phyloP scores from a whole-genome alignment of 2,797 vertebrate species.

The Microctenopoma stevenorrisi region DNA sequence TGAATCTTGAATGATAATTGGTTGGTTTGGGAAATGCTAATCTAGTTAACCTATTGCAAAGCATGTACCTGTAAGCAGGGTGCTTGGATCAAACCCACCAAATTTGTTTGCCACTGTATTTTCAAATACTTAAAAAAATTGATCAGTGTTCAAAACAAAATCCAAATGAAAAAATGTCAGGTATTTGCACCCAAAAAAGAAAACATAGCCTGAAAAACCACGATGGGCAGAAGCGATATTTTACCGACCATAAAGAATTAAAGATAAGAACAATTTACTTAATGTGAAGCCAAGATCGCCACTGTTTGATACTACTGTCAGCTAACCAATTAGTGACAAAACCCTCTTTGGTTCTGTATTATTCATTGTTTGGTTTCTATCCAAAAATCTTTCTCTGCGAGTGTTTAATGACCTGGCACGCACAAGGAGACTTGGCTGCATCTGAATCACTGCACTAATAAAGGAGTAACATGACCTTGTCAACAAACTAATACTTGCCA shows the following conservation, averaged over 20 bases:
- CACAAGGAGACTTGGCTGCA: slow-evolving; percentile 42
- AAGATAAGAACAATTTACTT: slow-evolving; percentile 11
- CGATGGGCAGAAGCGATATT: not conserved
- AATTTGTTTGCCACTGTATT: not conserved
- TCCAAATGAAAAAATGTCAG: not conserved
- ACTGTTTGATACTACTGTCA: slow-evolving; percentile 12
- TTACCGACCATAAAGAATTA: not conserved
- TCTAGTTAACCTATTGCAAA: not conserved
- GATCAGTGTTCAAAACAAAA: slow-evolving; percentile 8
- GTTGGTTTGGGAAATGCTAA: not conserved
- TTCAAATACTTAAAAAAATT: not conserved
- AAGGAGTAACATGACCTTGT: slow-evolving; percentile 56
- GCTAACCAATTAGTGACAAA: slow-evolving; percentile 12
- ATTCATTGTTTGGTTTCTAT: slow-evolving; percentile 54
- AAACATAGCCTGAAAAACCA: not conserved
- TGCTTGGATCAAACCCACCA: slow-evolving; percentile 12
- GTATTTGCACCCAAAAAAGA: not conserved
- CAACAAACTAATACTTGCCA: slow-evolving; percentile 34
- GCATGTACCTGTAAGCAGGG: not conserved
- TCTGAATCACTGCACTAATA: slow-evolving; percentile 55
- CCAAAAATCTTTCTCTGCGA: slow-evolving; percentile 43
- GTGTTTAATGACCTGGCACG: slow-evolving; percentile 65
- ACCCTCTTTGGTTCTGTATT: slow-evolving; percentile 29
- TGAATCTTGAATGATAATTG: not conserved
- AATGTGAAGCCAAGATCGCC: slow-evolving; percentile 1